Evolutionary conservation across 2,888 invertebrate species (phyloP).

Genomic region (Trichogramma evanescens): DNA sequence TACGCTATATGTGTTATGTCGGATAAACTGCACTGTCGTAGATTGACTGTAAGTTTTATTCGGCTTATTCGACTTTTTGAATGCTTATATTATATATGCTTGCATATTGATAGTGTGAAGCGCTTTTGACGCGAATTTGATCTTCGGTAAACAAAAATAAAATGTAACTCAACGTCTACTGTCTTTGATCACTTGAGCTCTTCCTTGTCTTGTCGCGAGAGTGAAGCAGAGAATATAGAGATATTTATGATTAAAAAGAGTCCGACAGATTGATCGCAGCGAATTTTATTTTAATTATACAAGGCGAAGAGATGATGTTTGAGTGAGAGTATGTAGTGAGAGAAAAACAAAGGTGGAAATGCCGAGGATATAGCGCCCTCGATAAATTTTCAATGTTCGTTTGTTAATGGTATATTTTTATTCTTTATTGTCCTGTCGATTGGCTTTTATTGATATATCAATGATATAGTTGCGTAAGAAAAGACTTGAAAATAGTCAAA

Average conservation of each 20-base stretch:
- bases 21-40: conserved; percentile 11
- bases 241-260: neutral
- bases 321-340: neutral
- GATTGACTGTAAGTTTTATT: conserved; percentile 17
- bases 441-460: conserved; percentile 26
- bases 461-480: conserved; percentile 19
- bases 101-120: conserved; percentile 23
- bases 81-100: conserved; percentile 18
- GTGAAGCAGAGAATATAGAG: conserved; percentile 9
- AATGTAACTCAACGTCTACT: conserved; percentile 17
- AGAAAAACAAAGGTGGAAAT: conserved; percentile 15
- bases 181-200: conserved; percentile 15
- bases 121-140: conserved; percentile 23
- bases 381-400: conserved; percentile 24
- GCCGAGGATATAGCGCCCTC: conserved; percentile 13
- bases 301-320: neutral
- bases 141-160: conserved; percentile 8
- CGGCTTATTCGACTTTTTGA: conserved; percentile 20
- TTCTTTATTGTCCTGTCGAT: conserved; percentile 27
- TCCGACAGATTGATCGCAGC: conserved; percentile 2
- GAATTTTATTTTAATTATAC: conserved; percentile 11
- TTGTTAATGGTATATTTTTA: conserved; percentile 29
- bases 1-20: conserved; percentile 13
- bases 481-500: conserved; percentile 15
- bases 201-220: conserved; percentile 13